Evolutionary conservation across 2,888 invertebrate species (phyloP).

Genomic region (Rosalia funebris): DNA sequence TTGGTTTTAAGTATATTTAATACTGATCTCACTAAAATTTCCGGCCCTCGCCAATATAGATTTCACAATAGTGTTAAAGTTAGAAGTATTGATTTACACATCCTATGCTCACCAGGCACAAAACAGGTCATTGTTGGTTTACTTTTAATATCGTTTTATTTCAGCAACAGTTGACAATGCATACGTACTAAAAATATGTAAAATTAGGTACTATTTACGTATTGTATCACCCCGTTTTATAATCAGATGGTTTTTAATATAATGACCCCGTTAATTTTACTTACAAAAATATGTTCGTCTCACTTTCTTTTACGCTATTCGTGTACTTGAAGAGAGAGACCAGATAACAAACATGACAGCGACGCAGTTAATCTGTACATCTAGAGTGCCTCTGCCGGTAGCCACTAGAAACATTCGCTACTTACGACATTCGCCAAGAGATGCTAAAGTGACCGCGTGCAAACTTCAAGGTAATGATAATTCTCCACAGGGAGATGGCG

Average conservation of each 20-base stretch:
- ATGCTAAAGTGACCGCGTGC: too few species aligned
- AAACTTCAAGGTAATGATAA: too few species aligned
- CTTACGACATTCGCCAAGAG: neutral
- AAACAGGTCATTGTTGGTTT: slow-evolving; percentile 1
- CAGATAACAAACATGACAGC: neutral
- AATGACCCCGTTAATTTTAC: slow-evolving; percentile 31
- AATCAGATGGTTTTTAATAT: slow-evolving; percentile 53
- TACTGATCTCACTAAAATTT: slow-evolving; percentile 10
- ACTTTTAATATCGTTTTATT: neutral
- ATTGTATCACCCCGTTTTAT: slow-evolving; percentile 35
- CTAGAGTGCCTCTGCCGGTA: neutral
- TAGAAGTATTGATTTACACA: slow-evolving; percentile 30
- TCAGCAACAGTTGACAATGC: neutral
- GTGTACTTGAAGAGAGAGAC: neutral
- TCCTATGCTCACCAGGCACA: slow-evolving; percentile 11
- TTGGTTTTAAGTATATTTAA: slow-evolving; percentile 8
- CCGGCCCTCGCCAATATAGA: neutral
- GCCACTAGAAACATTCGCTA: neutral
- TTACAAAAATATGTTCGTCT: slow-evolving; percentile 1
- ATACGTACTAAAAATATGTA: neutral
- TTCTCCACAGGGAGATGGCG: too few species aligned
- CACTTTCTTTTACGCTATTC: neutral
- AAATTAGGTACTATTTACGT: slow-evolving; percentile 19
- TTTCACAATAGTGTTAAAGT: slow-evolving; percentile 20
- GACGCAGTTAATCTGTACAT: neutral